Conservation (phyloP, 2,113 vertebrate genomes). For the Psephotus haematonotus region DNA sequence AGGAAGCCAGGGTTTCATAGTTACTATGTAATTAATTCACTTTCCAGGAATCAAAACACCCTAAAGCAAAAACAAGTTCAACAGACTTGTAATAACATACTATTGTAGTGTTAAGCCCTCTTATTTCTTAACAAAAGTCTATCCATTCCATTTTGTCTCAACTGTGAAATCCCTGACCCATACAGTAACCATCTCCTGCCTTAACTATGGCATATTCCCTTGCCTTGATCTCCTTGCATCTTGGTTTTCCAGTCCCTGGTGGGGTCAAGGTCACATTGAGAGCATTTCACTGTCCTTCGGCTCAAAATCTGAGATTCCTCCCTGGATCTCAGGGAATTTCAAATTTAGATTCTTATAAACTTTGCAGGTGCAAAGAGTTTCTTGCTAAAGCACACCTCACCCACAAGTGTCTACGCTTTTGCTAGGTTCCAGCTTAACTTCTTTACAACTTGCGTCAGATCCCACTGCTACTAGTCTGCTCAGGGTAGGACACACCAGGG, state of each 20-base stretch:
- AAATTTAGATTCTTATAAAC: neutral
- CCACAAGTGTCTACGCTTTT: neutral
- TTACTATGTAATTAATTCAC: constrained; percentile 60
- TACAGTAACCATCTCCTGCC: neutral
- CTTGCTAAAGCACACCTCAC: neutral
- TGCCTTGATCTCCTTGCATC: neutral
- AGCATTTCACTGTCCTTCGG: neutral
- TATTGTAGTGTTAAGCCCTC: constrained; percentile 25
- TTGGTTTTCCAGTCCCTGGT: neutral
- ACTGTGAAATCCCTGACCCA: neutral
- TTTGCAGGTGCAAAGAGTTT: neutral
- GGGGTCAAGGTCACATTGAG: neutral
- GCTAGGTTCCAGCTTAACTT: neutral
- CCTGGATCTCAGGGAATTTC: neutral
- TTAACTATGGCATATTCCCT: neutral
- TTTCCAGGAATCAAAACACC: constrained; percentile 66
- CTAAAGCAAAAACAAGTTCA: constrained; percentile 70
- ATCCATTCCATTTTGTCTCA: fast-evolving
- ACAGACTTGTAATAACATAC: constrained; percentile 61
- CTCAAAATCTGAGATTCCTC: neutral
- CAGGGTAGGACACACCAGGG: neutral
- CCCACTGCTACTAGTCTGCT: neutral
- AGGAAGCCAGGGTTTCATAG: constrained; percentile 49
- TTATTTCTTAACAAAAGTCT: constrained; percentile 25
- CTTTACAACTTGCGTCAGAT: neutral